Evolutionary conservation across 1,140 invertebrate genomes (phyloP).

Genomic region (Saccostrea cuccullata): DNA sequence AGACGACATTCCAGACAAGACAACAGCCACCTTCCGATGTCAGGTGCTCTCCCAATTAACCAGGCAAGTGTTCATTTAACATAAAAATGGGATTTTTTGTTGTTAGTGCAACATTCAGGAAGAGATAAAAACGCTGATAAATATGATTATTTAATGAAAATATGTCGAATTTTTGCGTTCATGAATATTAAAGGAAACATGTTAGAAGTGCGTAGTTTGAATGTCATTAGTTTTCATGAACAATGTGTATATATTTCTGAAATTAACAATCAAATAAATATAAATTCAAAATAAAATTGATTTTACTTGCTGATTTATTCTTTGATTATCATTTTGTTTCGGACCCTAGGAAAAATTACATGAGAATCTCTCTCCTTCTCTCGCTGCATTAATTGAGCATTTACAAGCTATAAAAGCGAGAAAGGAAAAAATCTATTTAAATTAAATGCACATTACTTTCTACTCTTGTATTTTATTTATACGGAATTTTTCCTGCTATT

Average conservation of each 20-base stretch:
- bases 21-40: too few species aligned
- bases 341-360: too few species aligned
- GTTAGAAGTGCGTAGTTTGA: neutral
- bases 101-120: neutral
- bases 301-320: too few species aligned
- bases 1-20: too few species aligned
- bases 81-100: too few species aligned
- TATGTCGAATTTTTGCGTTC: neutral
- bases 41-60: too few species aligned
- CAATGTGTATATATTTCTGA: neutral
- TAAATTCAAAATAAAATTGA: too few species aligned
- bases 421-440: neutral
- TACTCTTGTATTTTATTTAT: neutral
- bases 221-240: neutral
- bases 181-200: neutral
- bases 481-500: neutral
- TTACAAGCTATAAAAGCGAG: neutral
- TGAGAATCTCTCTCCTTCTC: too few species aligned
- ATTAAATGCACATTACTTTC: neutral
- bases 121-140: neutral
- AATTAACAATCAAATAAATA: too few species aligned
- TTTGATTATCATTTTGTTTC: too few species aligned
- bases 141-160: neutral
- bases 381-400: too few species aligned
- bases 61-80: too few species aligned